Evolutionary conservation across 2,113 vertebrate genomes (phyloP).

Genomic region (Myiozetetes cayanensis): DNA sequence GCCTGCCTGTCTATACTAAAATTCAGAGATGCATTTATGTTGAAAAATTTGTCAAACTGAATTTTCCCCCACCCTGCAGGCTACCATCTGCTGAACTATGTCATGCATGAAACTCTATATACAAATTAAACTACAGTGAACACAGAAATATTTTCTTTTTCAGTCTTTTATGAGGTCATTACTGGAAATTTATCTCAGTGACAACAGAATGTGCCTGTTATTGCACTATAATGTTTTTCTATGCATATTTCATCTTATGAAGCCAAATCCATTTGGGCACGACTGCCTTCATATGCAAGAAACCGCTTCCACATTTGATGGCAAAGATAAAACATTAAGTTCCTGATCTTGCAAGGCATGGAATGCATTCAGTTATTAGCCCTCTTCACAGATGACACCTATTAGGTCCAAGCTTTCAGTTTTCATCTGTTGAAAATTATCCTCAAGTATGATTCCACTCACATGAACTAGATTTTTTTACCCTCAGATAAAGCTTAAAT

Average conservation of each 20-base stretch:
- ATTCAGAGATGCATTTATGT: background rate
- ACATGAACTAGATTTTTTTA: background rate
- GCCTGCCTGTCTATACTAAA: background rate
- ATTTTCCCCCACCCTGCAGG: background rate
- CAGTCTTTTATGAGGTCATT: background rate
- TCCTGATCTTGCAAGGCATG: background rate
- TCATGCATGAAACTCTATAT: background rate
- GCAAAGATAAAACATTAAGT: background rate
- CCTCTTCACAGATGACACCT: background rate
- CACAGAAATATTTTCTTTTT: background rate
- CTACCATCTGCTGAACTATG: constrained; percentile 24
- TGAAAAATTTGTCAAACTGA: background rate
- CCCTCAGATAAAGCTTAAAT: background rate
- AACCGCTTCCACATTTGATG: background rate
- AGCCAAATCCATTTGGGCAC: background rate
- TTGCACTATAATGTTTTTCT: background rate
- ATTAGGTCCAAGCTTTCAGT: background rate
- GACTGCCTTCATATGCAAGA: background rate
- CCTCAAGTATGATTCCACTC: background rate
- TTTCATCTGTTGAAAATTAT: background rate
- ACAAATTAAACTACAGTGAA: background rate
- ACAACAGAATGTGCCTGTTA: background rate
- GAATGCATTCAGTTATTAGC: background rate
- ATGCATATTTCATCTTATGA: background rate
- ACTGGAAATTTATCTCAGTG: background rate